Evolutionary conservation across 2,888 invertebrate species (phyloP).

Genomic region (Tineola bisselliella): DNA sequence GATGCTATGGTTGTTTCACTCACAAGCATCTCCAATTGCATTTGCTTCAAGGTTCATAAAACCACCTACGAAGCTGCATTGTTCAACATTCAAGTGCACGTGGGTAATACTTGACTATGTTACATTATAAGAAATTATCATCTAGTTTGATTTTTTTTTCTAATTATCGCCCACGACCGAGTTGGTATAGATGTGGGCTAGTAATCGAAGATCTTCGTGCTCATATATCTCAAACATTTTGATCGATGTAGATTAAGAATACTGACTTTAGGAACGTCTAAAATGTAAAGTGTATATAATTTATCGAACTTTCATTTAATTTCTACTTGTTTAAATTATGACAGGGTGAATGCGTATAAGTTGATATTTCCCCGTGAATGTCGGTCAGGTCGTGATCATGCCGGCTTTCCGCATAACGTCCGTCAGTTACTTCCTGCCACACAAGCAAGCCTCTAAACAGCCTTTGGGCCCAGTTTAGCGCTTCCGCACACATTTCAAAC

Average conservation of each 20-base stretch:
- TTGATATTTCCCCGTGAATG: slow-evolving; percentile 17
- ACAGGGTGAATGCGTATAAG: neutral
- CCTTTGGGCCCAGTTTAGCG: neutral
- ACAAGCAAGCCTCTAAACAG: neutral
- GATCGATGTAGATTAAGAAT: no score
- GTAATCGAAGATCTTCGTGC: no score
- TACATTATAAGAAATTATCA: no score
- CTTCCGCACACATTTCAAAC: slow-evolving; percentile 12
- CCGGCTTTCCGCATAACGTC: slow-evolving; percentile 27
- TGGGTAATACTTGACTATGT: neutral
- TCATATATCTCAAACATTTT: no score
- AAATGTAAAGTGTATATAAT: no score
- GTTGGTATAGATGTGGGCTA: no score
- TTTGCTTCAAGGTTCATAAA: slow-evolving; percentile 1
- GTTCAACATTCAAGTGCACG: neutral
- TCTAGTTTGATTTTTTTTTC: no score
- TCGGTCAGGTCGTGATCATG: slow-evolving; percentile 22
- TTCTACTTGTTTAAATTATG: no score
- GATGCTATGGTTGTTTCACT: neutral
- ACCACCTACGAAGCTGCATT: slow-evolving; percentile 3
- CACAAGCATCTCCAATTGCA: neutral
- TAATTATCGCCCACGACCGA: no score
- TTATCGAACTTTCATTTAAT: no score
- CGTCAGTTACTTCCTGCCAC: slow-evolving; percentile 7
- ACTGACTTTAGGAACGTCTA: no score